Conservation (phyloP, 2,888 invertebrate species). For the Lysandra bellargus region DNA sequence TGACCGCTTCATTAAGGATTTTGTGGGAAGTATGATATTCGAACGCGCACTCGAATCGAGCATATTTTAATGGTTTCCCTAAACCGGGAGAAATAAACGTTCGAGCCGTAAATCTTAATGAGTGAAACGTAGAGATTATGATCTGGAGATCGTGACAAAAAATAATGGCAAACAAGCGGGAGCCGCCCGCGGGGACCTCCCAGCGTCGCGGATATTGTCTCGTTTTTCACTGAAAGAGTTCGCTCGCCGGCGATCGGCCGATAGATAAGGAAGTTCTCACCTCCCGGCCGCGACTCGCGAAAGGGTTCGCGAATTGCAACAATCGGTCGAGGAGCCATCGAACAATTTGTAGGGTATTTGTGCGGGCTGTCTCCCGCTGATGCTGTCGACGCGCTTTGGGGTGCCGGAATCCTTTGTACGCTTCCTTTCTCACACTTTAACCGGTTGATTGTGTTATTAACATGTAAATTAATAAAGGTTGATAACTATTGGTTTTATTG, state of each 20-base stretch:
- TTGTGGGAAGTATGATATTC: conserved; percentile 68
- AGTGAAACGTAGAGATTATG: conserved; percentile 51
- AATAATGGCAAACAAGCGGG: conserved; percentile 60
- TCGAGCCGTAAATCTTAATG: conserved; percentile 32
- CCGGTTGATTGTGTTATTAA: conserved; percentile 49
- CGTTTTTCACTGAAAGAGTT: conserved; percentile 75
- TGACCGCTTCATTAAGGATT: conserved; percentile 64
- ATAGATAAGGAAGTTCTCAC: conserved; percentile 78
- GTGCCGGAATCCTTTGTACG: conserved; percentile 62
- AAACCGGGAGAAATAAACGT: background rate
- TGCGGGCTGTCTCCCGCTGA: conserved; percentile 79
- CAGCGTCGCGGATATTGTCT: conserved; percentile 60
- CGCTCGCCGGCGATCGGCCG: conserved; percentile 58
- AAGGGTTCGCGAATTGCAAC: conserved; percentile 80
- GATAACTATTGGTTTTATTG: conserved; percentile 31
- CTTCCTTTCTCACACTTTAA: conserved; percentile 75
- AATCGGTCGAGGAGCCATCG: conserved; percentile 78
- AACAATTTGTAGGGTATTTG: conserved; percentile 79
- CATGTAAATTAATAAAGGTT: conserved; percentile 32
- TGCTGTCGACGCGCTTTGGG: conserved; percentile 71
- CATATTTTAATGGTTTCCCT: conserved; percentile 12
- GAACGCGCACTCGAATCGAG: conserved; percentile 33
- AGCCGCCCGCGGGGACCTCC: conserved; percentile 63
- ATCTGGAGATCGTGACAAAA: conserved; percentile 65
- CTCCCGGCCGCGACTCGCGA: conserved; percentile 71